These are phyloP conservation scores for Heterohyrax brucei DNA, from an alignment of 2,797 vertebrate species.

Conservation along the genomic window DNA sequence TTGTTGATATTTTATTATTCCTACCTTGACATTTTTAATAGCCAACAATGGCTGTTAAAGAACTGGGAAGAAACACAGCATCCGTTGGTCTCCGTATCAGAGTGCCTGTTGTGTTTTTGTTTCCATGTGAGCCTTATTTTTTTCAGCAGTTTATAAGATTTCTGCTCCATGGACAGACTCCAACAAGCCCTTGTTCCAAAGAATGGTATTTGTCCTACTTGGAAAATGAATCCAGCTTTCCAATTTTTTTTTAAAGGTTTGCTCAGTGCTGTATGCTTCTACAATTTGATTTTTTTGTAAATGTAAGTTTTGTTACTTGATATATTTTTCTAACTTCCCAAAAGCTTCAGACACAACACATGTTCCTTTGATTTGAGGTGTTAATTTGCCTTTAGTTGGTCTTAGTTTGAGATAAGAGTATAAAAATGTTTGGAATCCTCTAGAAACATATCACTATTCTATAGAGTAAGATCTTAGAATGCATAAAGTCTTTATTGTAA, in stretches of 20 bases:
- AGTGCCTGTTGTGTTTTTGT: constrained; percentile 73
- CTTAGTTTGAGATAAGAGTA: constrained; percentile 28
- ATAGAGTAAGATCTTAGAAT: neutral
- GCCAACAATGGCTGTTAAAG: constrained; percentile 2
- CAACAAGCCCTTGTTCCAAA: constrained; percentile 68
- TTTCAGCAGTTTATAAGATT: constrained; percentile 62
- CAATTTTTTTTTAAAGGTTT: constrained; percentile 13
- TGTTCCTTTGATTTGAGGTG: neutral
- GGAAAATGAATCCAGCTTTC: constrained; percentile 22
- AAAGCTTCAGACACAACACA: neutral
- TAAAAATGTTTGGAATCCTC: neutral
- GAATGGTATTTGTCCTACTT: constrained; percentile 71
- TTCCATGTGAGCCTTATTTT: constrained; percentile 74
- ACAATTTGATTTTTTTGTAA: constrained; percentile 22
- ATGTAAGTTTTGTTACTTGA: constrained; percentile 31
- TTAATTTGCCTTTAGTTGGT: neutral
- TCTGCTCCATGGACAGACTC: constrained; percentile 52
- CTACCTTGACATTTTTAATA: constrained; percentile 2
- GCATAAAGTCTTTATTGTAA: neutral
- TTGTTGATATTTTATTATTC: constrained; percentile 25
- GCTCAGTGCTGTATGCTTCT: neutral
- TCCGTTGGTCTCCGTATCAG: neutral
- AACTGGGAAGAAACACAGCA: neutral
- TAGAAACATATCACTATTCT: neutral
- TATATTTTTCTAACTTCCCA: neutral